Conservation (phyloP, 2,888 invertebrate species). For the Sycophila texana region DNA sequence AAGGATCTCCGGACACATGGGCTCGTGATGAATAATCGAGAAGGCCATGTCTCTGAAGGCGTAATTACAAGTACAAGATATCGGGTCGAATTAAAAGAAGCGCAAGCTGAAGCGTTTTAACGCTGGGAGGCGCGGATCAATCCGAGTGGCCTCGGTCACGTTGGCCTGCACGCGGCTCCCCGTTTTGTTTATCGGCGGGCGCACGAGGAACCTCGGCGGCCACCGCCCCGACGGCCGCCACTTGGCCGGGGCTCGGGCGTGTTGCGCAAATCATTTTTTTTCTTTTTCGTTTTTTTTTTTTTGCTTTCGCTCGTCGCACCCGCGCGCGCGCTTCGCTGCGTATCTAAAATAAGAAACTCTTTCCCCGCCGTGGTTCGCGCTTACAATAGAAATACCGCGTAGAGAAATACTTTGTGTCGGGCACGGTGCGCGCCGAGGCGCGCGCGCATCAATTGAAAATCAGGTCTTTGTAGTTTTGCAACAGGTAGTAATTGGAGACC, state of each 20-base stretch:
- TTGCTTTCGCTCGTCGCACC: not conserved
- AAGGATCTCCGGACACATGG: no score
- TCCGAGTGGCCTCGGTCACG: not conserved
- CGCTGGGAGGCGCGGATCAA: not conserved
- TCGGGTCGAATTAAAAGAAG: not conserved
- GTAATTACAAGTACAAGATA: not conserved
- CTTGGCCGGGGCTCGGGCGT: not conserved
- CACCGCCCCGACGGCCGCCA: not conserved
- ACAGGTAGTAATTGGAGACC: constrained; percentile 94
- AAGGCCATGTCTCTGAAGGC: not conserved
- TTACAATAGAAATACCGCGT: constrained; percentile 43
- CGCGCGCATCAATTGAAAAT: constrained; percentile 86
- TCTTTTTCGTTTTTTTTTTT: not conserved
- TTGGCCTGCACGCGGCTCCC: not conserved
- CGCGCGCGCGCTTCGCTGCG: constrained; percentile 5
- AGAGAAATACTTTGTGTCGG: constrained; percentile 40
- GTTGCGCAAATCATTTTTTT: constrained; percentile 1
- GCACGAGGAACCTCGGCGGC: no score
- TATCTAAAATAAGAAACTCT: constrained; percentile 37
- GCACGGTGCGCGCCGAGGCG: no score
- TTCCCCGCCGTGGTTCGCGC: not conserved
- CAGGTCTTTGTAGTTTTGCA: constrained; percentile 95
- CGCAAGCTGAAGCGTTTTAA: not conserved
- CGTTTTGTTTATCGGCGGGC: not conserved
- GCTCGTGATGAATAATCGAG: not conserved